Conservation (phyloP, 2,797 vertebrate species). For the Artibeus lituratus region DNA sequence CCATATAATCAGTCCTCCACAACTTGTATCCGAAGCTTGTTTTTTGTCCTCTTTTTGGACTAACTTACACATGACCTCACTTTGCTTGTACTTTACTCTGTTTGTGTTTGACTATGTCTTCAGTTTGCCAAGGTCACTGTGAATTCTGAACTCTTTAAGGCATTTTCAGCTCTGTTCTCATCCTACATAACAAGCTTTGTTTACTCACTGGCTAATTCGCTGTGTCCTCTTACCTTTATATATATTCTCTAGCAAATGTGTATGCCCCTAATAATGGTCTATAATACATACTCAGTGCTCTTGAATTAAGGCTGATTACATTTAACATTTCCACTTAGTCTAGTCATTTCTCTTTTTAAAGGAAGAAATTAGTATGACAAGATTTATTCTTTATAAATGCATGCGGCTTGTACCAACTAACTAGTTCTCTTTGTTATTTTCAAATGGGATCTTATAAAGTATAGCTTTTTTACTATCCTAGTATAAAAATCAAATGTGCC, state of each 20-base stretch:
- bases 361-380: not conserved
- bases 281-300: not conserved
- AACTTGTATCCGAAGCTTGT: not conserved
- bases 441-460: not conserved
- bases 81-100: not conserved
- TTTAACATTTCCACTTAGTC: not conserved
- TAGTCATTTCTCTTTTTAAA: not conserved
- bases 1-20: not conserved
- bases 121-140: conserved; percentile 22
- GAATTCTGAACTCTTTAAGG: not conserved
- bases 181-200: not conserved
- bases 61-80: not conserved
- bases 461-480: conserved; percentile 28
- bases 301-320: not conserved
- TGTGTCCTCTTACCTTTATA: not conserved
- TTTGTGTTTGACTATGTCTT: conserved; percentile 27
- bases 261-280: not conserved
- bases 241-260: not conserved
- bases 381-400: not conserved
- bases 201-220: not conserved
- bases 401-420: not conserved
- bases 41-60: conserved; percentile 4
- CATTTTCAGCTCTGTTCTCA: not conserved
- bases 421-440: conserved; percentile 24
- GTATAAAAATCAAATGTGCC: conserved; percentile 42